Conservation (phyloP, 1,140 invertebrate genomes). For the Psilanteris sp. region DNA sequence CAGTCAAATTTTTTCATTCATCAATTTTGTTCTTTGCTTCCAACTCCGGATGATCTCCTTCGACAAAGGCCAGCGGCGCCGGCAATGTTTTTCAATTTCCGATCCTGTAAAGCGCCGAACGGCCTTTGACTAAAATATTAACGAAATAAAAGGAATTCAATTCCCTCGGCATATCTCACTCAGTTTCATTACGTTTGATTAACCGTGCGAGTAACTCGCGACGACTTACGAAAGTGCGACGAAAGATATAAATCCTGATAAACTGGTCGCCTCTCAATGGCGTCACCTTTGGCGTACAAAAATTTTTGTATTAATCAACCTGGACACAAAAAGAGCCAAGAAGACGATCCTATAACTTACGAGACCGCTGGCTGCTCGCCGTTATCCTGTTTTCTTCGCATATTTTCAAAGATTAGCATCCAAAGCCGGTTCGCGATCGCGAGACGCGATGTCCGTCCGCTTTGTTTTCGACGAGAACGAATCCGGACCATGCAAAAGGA, state of each 20-base stretch:
- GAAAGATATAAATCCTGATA: constrained; percentile 59
- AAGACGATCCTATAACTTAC: constrained; percentile 60
- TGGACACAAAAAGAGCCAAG: constrained; percentile 42
- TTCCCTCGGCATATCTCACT: constrained; percentile 42
- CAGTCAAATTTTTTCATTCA: no score
- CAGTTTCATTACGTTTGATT: constrained; percentile 55
- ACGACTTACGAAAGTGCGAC: constrained; percentile 27
- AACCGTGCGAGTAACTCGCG: constrained; percentile 45
- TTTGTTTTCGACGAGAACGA: constrained; percentile 63
- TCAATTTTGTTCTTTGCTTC: no score
- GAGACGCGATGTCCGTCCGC: constrained; percentile 36
- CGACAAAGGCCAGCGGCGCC: no score
- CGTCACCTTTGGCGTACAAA: constrained; percentile 22
- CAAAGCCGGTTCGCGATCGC: constrained; percentile 69
- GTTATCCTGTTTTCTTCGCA: constrained; percentile 60
- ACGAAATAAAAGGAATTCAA: no score
- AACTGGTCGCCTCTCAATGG: constrained; percentile 57
- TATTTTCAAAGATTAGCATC: constrained; percentile 69
- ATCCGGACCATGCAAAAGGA: constrained; percentile 25
- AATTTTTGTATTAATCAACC: constrained; percentile 52
- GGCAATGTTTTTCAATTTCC: no score
- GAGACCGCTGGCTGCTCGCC: constrained; percentile 36
- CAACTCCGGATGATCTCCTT: no score
- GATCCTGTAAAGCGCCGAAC: no score
- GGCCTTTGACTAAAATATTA: no score